Base-by-base conservation (phyloP, 2,113 vertebrate species). In the Pseudorhombus dupliciocellatus region DNA sequence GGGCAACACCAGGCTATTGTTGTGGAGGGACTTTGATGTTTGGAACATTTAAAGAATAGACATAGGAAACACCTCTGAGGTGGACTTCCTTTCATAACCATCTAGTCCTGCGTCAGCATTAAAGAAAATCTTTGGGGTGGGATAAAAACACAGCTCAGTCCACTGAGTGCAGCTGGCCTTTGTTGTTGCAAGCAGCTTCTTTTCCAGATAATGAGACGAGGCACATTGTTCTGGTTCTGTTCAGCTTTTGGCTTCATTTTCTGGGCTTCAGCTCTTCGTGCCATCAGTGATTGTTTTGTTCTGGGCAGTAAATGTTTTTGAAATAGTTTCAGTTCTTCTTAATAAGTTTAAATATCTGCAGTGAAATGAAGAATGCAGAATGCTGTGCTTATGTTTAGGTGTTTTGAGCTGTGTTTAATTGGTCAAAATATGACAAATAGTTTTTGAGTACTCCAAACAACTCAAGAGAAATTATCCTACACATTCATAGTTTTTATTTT, bases 151-250 rank as follows among this genome's bases (percentile, higher is more conserved):
- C 22, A 26, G 37, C 24, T 30, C 2, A 26, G 30, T 30, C 25
- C 55, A 54, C 28, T 70, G 50, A 57, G 46, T 65, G 22, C 66
- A 34, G 60, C 70, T 60, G 22, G 42, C 40, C 61, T 76, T 56
- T 72, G 51, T 66, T 25, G 0, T 53, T 72, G 67, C 40, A 80
- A 31, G 65, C 59, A 24, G 70, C 66, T 50, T 70, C 52, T 66
- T 79, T 83, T 63, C 48, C 54, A 66, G 8, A 73, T 61, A 63
- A 26, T 18, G 31, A 81, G 40, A 85, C 68, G 87, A 83, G 75
- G 66, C 50, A 56, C 77, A 78, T 86, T 87, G 85, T 84, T 77
- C 75, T 75, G 73, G 52, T 56, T 34, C 46, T 30, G 65, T 76
- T 68, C 60, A 80, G 56, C 72, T 66, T 14, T 2, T 37, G 60